Evolutionary conservation across 2,888 invertebrate genomes (phyloP).

Genomic region (Tinea trinotella): DNA sequence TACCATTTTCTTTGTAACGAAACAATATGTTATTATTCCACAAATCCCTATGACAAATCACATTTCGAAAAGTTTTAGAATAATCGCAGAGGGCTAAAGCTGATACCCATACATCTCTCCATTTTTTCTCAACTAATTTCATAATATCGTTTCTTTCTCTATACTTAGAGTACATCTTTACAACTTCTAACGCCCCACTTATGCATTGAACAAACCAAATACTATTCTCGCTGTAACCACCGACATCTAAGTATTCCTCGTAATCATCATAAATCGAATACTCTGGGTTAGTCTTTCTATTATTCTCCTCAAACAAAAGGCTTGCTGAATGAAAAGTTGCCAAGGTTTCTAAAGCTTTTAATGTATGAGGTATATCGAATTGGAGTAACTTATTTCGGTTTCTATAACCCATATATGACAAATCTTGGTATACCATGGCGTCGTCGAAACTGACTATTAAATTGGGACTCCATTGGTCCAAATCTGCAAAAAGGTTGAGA

Average conservation of each 20-base stretch:
- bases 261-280: conserved; percentile 45
- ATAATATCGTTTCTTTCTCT: conserved; percentile 28
- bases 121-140: conserved; percentile 35
- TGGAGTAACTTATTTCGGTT: conserved; percentile 42
- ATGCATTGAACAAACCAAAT: conserved; percentile 53
- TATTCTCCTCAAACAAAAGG: conserved; percentile 60
- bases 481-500: conserved; percentile 36
- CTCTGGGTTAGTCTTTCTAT: conserved; percentile 31
- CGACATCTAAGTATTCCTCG: conserved; percentile 32
- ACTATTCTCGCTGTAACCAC: conserved; percentile 38
- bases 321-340: conserved; percentile 67
- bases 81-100: conserved; percentile 38
- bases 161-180: conserved; percentile 46
- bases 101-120: conserved; percentile 41
- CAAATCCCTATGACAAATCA: conserved; percentile 74
- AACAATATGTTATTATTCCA: conserved; percentile 78
- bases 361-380: conserved; percentile 59
- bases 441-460: conserved; percentile 38
- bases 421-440: conserved; percentile 56
- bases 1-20: conserved; percentile 40
- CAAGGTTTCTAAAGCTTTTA: conserved; percentile 53
- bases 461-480: conserved; percentile 47
- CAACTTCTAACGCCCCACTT: conserved; percentile 42
- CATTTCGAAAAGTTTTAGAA: conserved; percentile 53
- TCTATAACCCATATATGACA: conserved; percentile 41